Evolutionary conservation across 2,888 invertebrate species (phyloP).

Genomic region (Epirrhoe tristata): DNA sequence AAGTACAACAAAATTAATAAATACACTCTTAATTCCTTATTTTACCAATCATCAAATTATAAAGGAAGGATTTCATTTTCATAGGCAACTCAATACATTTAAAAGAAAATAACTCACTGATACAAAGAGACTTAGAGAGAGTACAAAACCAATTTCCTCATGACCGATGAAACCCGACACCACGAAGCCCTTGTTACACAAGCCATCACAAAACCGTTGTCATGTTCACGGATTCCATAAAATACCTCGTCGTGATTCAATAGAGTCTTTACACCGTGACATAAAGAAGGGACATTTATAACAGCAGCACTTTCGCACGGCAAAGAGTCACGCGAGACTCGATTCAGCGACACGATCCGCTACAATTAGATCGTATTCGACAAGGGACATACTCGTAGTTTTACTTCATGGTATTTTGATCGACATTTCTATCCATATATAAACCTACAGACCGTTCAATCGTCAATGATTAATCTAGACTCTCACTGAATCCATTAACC

Average conservation of each 20-base stretch:
- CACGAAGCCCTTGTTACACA: conserved; percentile 33
- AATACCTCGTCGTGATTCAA: conserved; percentile 46
- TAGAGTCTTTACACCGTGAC: conserved; percentile 47
- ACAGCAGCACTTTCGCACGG: conserved; percentile 48
- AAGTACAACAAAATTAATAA: no score
- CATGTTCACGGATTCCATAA: conserved; percentile 47
- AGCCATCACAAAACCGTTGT: conserved; percentile 39
- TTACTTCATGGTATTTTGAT: conserved; percentile 10
- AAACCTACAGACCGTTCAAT: conserved; percentile 19
- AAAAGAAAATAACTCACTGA: background rate
- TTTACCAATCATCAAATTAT: no score
- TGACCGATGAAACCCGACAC: conserved; percentile 21
- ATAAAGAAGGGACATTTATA: conserved; percentile 45
- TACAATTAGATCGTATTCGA: conserved; percentile 49
- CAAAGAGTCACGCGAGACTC: conserved; percentile 48
- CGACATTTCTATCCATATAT: conserved; percentile 19
- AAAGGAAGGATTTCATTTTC: no score
- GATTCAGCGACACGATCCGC: conserved; percentile 39
- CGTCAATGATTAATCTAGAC: conserved; percentile 2
- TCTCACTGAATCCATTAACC: conserved; percentile 22
- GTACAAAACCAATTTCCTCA: conserved; percentile 26
- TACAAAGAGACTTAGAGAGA: background rate
- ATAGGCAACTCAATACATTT: no score
- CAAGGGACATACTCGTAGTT: conserved; percentile 31
- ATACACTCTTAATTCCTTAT: no score